phyloP scores from a whole-genome alignment of 2,797 vertebrate species.

The Ptychobarbus kaznakovi region DNA sequence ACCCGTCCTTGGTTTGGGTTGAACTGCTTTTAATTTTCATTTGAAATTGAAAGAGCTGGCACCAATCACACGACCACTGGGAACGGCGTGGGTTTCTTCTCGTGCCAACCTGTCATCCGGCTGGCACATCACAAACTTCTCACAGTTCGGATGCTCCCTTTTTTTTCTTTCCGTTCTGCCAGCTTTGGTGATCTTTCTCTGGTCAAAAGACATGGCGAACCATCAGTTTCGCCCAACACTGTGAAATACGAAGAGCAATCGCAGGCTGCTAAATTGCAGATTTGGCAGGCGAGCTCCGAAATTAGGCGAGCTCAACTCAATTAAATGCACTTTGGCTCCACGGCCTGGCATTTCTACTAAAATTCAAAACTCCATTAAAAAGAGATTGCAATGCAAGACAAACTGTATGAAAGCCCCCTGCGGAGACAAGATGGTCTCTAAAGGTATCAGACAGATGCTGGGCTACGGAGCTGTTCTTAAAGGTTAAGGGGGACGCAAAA shows the following conservation, averaged over 20 bases:
- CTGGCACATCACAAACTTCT: conserved; percentile 38
- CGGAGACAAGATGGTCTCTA: conserved; percentile 68
- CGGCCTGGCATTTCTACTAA: conserved; percentile 83
- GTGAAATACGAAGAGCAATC: conserved; percentile 79
- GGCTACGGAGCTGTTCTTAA: conserved; percentile 70
- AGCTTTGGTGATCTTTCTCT: conserved; percentile 67
- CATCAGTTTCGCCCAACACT: conserved; percentile 72
- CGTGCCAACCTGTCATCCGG: conserved; percentile 28
- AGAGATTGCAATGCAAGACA: conserved; percentile 78
- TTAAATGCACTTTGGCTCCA: conserved; percentile 80
- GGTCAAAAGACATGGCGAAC: conserved; percentile 69
- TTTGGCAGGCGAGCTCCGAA: conserved; percentile 75
- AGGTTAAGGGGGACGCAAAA: conserved; percentile 80
- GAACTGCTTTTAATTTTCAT: conserved; percentile 28
- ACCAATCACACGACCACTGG: not conserved
- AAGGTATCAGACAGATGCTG: conserved; percentile 69
- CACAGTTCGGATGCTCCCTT: conserved; percentile 9
- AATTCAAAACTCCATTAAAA: conserved; percentile 84
- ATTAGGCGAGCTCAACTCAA: conserved; percentile 81
- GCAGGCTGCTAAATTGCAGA: conserved; percentile 77
- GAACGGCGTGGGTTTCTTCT: conserved; percentile 19
- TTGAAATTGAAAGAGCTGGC: conserved; percentile 40
- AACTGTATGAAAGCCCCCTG: conserved; percentile 71
- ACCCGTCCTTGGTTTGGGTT: conserved; percentile 10
- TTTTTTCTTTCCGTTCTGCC: conserved; percentile 22